phyloP scores from a whole-genome alignment of 2,888 invertebrate genomes.

The Sinelater perroti region DNA sequence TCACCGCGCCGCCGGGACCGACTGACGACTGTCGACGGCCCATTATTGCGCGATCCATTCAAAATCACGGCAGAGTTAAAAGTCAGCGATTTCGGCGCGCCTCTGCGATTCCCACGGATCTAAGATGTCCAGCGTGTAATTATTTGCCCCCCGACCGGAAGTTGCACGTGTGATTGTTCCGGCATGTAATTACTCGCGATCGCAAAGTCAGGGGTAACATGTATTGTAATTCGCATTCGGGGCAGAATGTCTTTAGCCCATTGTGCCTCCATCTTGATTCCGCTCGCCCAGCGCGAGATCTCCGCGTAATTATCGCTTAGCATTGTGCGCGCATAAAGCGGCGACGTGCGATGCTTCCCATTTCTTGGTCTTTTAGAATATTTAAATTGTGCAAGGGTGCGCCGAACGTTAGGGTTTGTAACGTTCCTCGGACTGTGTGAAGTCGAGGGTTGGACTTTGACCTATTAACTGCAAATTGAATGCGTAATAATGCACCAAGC shows the following conservation, averaged over 20 bases:
- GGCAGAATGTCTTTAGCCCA: constrained; percentile 35
- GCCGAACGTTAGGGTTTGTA: constrained; percentile 30
- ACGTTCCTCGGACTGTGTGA: constrained; percentile 8
- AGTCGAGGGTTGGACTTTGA: too few species aligned
- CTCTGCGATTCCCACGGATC: constrained; percentile 52
- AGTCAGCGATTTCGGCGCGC: constrained; percentile 31
- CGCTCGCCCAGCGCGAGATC: constrained; percentile 26
- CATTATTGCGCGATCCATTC: constrained; percentile 9
- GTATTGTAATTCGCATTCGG: constrained; percentile 37
- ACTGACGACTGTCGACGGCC: constrained; percentile 14
- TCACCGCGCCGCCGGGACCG: background rate
- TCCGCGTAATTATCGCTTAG: constrained; percentile 37
- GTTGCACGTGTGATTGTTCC: constrained; percentile 52
- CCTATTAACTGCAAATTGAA: too few species aligned
- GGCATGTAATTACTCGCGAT: constrained; percentile 38
- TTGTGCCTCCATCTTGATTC: constrained; percentile 35
- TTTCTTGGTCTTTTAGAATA: constrained; percentile 24
- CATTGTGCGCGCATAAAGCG: constrained; percentile 26
- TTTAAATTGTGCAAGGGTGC: constrained; percentile 32
- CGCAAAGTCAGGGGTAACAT: constrained; percentile 37
- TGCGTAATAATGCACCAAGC: too few species aligned
- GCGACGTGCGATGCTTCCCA: constrained; percentile 29
- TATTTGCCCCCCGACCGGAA: constrained; percentile 55
- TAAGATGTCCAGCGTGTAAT: constrained; percentile 53
- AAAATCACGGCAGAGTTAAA: constrained; percentile 33